Evolutionary conservation across 2,888 invertebrate genomes (phyloP), one percentile per base, ranked within the genome.

Genomic region (Pseudococcus longispinus): DNA sequence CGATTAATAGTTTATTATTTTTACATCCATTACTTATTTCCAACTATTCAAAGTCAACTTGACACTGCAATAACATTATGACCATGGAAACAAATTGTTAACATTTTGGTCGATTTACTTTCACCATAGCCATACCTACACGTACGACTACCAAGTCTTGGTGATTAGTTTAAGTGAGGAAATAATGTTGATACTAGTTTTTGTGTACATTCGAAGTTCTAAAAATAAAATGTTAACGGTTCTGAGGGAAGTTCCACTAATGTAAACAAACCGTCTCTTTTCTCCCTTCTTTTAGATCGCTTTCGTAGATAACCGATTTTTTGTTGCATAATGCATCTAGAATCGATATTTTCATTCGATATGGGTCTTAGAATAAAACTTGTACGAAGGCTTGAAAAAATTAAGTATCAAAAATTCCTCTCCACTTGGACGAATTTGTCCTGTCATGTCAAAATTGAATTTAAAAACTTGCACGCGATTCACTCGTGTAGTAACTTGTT

Each of bases 51-150:
- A 70, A 70, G 70, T 70, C 70, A 70, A 70, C 70, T 70, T 70
- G 70, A 70, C 70, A 3, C 70, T 29, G 9, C 15, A 70, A 29
- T 70, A 70, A 29, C 32, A 70, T 18, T 18, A 70, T 29, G 70
- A 70, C 70, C 70, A 70, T 70, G 70, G 70, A 70, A 70, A 70
- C 29, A 70, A 70, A 8, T 60, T 5, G 29, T 70, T 70, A 18
- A 70, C 32, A 70, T 70, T 70, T 70, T 26, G 18, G 18, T 18
- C 70, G 70, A 29, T 70, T 70, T 8, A 29, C 5, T 70, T 29
- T 70, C 29, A 29, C 9, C 3, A 46, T 46, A 46, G 13, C 46
- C 0, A 15, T 13, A 15, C 46, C 5, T 32, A 5, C 32, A 32
- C 32, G 4, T 32, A 1, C 37, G 37, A 37, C 37, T 8, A 37